Conservation (phyloP, 2,113 vertebrate genomes). For the Oreochromis niloticus region DNA sequence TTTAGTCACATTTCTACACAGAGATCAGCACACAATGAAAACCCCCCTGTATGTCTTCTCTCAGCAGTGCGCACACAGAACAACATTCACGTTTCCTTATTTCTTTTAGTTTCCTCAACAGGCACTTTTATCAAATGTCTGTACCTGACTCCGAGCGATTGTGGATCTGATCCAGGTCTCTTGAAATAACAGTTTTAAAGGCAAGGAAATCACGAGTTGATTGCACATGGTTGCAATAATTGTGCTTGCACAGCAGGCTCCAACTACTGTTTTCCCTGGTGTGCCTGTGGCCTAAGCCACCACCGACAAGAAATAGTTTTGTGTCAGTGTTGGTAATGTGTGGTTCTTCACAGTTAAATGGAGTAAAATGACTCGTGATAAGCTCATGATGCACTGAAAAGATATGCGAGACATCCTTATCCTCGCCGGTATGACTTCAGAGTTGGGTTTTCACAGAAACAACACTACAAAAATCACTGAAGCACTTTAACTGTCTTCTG, state of each 20-base stretch:
- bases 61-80: not conserved
- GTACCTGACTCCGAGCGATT: accelerated
- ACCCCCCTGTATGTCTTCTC: not conserved
- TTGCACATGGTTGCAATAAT: not conserved
- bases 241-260: accelerated
- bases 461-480: not conserved
- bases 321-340: not conserved
- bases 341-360: not conserved
- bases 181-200: not conserved
- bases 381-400: not conserved
- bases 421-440: not conserved
- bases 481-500: not conserved
- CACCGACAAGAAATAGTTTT: not conserved
- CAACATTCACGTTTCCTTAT: not conserved
- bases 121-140: not conserved
- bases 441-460: not conserved
- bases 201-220: not conserved
- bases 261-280: accelerated
- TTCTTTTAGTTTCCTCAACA: not conserved
- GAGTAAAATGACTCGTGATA: not conserved
- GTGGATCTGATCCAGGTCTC: not conserved
- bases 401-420: not conserved
- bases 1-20: not conserved
- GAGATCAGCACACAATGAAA: not conserved
- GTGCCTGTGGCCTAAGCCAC: not conserved